Conservation (phyloP, 1,140 invertebrate species). For the Micrasema minimum region DNA sequence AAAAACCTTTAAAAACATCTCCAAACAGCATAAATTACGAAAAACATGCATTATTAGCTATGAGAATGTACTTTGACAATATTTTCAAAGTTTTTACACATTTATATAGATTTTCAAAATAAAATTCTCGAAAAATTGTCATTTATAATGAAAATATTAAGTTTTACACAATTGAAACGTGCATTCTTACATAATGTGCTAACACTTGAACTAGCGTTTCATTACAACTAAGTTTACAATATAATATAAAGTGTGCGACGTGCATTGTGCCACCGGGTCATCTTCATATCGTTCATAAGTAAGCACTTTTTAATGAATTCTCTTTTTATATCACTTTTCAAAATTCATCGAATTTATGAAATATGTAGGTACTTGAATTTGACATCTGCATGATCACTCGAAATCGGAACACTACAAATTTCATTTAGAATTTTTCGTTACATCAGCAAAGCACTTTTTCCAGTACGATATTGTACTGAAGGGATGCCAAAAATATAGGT, state of each 20-base stretch:
- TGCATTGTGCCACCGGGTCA: slow-evolving; percentile 53
- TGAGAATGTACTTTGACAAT: neutral
- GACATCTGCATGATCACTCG: neutral
- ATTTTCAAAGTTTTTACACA: slow-evolving; percentile 6
- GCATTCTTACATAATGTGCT: slow-evolving; percentile 46
- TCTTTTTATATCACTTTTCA: slow-evolving; percentile 33
- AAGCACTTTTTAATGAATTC: slow-evolving; percentile 33
- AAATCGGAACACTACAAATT: neutral
- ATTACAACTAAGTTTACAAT: slow-evolving; percentile 41
- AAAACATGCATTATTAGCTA: neutral
- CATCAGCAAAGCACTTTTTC: too few relatives aligned
- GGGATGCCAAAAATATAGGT: too few relatives aligned
- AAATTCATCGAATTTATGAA: slow-evolving; percentile 31
- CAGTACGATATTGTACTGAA: too few relatives aligned
- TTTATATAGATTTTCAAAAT: slow-evolving; percentile 4
- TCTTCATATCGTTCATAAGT: slow-evolving; percentile 44
- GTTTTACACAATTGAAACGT: slow-evolving; percentile 30
- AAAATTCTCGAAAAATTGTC: slow-evolving; percentile 1
- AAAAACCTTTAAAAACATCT: too few relatives aligned
- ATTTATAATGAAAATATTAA: slow-evolving; percentile 12
- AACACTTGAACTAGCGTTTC: slow-evolving; percentile 47
- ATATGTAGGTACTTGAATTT: slow-evolving; percentile 18
- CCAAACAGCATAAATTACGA: too few relatives aligned
- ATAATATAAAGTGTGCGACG: slow-evolving; percentile 47
- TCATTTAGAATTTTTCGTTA: too few relatives aligned